Evolutionary conservation across 2,888 invertebrate species (phyloP).

Genomic region (Muscina levida): DNA sequence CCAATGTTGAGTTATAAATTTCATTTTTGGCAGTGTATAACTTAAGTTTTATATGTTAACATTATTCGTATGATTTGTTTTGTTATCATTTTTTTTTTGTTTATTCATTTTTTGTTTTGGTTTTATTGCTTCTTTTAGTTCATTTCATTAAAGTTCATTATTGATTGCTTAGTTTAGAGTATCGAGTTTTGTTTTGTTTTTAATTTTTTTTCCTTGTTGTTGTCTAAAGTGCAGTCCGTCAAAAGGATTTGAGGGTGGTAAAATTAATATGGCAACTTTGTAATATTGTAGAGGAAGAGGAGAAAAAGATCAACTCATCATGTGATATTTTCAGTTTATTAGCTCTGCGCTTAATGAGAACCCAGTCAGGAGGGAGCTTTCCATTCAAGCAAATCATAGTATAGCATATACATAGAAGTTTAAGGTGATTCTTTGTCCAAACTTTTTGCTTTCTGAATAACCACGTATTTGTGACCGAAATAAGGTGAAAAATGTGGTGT

Average conservation of each 20-base stretch:
- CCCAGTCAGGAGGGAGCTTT: background rate
- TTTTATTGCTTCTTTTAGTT: slow-evolving; percentile 22
- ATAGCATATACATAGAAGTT: background rate
- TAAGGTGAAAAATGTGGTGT: slow-evolving; percentile 73
- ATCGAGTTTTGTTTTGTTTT: slow-evolving; percentile 20
- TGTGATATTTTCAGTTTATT: too few species aligned
- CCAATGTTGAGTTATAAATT: slow-evolving; percentile 20
- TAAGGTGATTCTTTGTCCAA: slow-evolving; percentile 59
- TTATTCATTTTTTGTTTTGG: slow-evolving; percentile 55
- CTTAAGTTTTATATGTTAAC: slow-evolving; percentile 65
- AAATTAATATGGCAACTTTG: slow-evolving; percentile 22
- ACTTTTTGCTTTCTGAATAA: slow-evolving; percentile 69
- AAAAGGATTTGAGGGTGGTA: slow-evolving; percentile 6
- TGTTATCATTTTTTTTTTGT: slow-evolving; percentile 43
- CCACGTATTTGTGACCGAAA: slow-evolving; percentile 76
- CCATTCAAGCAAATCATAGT: background rate
- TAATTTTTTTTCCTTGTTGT: slow-evolving; percentile 50
- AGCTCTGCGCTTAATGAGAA: too few species aligned
- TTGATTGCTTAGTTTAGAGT: slow-evolving; percentile 58
- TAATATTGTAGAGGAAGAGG: slow-evolving; percentile 1
- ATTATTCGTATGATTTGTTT: slow-evolving; percentile 37
- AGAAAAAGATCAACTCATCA: background rate
- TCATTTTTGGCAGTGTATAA: slow-evolving; percentile 75
- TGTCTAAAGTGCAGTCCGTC: slow-evolving; percentile 63
- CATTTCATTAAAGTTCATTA: background rate